These are phyloP conservation scores for Tragelaphus imberbis DNA, from an alignment of 2,113 vertebrate species.

Conservation along the genomic window DNA sequence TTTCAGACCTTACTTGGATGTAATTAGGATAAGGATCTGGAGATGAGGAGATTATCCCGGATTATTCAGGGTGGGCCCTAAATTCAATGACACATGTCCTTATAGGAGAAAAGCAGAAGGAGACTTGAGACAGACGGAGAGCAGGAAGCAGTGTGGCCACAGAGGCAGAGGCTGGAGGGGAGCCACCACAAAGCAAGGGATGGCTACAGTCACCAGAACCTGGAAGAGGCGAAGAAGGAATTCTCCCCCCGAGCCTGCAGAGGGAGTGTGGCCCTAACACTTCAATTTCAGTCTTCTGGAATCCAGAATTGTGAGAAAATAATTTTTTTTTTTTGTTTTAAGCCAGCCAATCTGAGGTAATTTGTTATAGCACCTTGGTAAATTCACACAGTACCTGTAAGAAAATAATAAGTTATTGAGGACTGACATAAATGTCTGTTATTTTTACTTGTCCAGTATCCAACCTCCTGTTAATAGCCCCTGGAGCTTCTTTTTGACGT, in stretches of 20 bases:
- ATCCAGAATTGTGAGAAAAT: background rate
- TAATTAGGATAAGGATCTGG: background rate
- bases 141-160: background rate
- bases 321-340: background rate
- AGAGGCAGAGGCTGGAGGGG: background rate
- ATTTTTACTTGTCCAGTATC: background rate
- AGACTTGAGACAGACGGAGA: background rate
- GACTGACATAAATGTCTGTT: background rate
- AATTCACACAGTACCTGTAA: background rate
- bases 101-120: background rate
- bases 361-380: background rate
- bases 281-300: background rate
- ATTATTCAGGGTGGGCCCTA: background rate
- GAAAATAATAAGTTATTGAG: background rate
- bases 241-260: background rate
- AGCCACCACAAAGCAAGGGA: background rate
- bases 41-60: background rate
- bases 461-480: background rate
- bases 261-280: background rate
- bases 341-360: background rate
- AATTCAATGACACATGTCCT: background rate
- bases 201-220: background rate
- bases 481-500: background rate
- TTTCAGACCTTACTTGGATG: background rate
- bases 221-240: background rate